These are phyloP conservation scores for Chorisops tibialis DNA, from an alignment of 2,888 invertebrate genomes.

Conservation along the genomic window DNA sequence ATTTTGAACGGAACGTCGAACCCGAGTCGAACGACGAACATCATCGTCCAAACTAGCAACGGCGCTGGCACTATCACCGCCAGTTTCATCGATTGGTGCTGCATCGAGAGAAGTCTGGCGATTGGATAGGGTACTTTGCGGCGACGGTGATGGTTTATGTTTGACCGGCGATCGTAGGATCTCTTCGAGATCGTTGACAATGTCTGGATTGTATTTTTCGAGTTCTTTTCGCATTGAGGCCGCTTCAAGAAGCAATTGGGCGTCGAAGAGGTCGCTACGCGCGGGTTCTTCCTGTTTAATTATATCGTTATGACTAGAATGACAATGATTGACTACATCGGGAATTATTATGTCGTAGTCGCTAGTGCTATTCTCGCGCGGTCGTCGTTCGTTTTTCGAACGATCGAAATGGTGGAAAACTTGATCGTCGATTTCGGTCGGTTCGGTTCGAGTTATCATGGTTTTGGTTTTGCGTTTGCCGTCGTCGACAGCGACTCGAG, in stretches of 20 bases:
- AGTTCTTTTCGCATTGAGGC: slow-evolving; percentile 45
- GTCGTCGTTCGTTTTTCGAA: slow-evolving; percentile 8
- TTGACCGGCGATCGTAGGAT: slow-evolving; percentile 50
- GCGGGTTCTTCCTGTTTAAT: slow-evolving; percentile 39
- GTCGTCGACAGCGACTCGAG: slow-evolving; percentile 56
- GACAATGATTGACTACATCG: not conserved
- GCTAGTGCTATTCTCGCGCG: slow-evolving; percentile 35
- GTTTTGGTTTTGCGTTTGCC: slow-evolving; percentile 60
- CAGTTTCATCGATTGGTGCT: slow-evolving; percentile 24
- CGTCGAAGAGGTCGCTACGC: slow-evolving; percentile 45
- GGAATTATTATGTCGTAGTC: slow-evolving; percentile 49
- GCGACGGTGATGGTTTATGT: slow-evolving; percentile 41
- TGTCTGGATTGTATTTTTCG: slow-evolving; percentile 48
- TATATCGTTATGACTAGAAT: slow-evolving; percentile 44
- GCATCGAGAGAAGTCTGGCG: slow-evolving; percentile 33
- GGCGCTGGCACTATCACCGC: slow-evolving; percentile 27
- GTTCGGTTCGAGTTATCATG: slow-evolving; percentile 51
- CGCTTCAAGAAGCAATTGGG: slow-evolving; percentile 45
- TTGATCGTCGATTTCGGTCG: slow-evolving; percentile 36
- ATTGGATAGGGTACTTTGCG: slow-evolving; percentile 40
- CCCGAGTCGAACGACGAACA: slow-evolving; percentile 39
- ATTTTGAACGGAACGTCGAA: slow-evolving; percentile 38
- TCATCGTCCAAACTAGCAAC: too few species aligned
- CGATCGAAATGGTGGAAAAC: slow-evolving; percentile 29
- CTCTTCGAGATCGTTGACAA: slow-evolving; percentile 51